phyloP scores from a whole-genome alignment of 2,797 vertebrate species.

The Characodon lateralis region DNA sequence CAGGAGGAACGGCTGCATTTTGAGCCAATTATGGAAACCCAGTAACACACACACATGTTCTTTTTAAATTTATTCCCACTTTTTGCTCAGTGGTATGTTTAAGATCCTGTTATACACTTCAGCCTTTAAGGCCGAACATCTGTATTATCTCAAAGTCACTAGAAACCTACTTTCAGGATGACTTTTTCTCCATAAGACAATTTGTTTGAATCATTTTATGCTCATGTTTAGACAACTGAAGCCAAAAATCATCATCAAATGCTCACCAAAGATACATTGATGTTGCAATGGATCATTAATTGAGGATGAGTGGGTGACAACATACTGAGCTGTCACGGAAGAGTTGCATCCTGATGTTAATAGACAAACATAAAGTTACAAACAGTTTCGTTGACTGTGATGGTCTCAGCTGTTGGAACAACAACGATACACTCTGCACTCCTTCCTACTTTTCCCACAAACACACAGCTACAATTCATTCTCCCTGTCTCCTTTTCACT shows the following conservation, averaged over 20 bases:
- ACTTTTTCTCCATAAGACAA: conserved; percentile 25
- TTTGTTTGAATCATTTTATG: conserved; percentile 40
- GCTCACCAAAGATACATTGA: conserved; percentile 45
- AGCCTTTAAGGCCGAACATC: conserved; percentile 49
- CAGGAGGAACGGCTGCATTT: conserved; percentile 39
- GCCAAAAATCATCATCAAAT: conserved; percentile 16
- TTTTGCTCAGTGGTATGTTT: conserved; percentile 26
- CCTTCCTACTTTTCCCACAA: conserved; percentile 25
- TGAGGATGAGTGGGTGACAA: conserved; percentile 29
- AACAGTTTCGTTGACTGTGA: conserved; percentile 44
- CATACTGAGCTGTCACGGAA: conserved; percentile 2
- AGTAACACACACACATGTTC: conserved; percentile 7
- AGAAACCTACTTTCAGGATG: conserved; percentile 38
- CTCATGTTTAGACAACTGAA: conserved; percentile 49
- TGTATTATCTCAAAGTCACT: conserved; percentile 46
- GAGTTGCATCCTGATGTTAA: conserved; percentile 30
- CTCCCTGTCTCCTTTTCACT: background rate
- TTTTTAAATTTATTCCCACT: conserved; percentile 11
- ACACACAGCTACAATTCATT: background rate
- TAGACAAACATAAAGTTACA: conserved; percentile 15
- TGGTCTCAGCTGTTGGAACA: conserved; percentile 29
- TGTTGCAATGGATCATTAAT: conserved; percentile 13
- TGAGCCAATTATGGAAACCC: conserved; percentile 39
- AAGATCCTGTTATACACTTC: conserved; percentile 36
- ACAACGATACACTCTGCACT: background rate